Evolutionary conservation across 2,797 vertebrate species (phyloP), one percentile per base, ranked within the genome.

Genomic region (Zalophus californianus): DNA sequence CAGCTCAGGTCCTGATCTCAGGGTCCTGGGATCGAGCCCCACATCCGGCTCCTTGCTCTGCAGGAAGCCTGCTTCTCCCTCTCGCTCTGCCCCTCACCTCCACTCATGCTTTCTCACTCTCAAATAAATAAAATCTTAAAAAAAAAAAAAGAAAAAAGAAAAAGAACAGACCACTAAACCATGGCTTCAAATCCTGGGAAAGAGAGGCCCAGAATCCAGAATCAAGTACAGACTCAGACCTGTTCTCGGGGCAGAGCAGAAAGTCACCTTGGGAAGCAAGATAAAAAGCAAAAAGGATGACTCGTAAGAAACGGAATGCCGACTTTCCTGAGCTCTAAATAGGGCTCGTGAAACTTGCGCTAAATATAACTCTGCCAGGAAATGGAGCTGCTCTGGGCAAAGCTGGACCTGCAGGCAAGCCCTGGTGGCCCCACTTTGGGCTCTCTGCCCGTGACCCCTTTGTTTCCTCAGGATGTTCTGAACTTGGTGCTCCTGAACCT

Each of bases 351-450:
- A 13, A 23, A 13, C 29, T 7, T 38, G 9, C 1, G 1, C 44
- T 1, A 12, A 21, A 15, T 2, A 2, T 1, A 7, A 1, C 4
- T 16, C 14, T 16, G 8, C 16, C 38, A 12, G 18, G 29, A 48
- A 21, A 29, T 0, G 21, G 66, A 16, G 66, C 10, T 8, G 23
- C 56, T 70, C 10, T 1, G 10, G 16, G 29, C 4, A 16, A 10
- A 50, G 35, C 56, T 4, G 77, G 21, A 8, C 56, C 62, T 1
- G 14, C 58, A 16, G 35, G 50, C 3, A 4, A 58, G 9, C 44
- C 1, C 18, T 4, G 1, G 41, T 1, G 35, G 35, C 66, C 38
- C 50, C 72, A 32, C 84, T 35, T 5, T 18, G 10, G 32, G 14
- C 52, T 20, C 75, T 83, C 13, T 14, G 15, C 79, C 75, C 23